phyloP scores from a whole-genome alignment of 2,113 vertebrate species.

The Odontesthes bonariensis region DNA sequence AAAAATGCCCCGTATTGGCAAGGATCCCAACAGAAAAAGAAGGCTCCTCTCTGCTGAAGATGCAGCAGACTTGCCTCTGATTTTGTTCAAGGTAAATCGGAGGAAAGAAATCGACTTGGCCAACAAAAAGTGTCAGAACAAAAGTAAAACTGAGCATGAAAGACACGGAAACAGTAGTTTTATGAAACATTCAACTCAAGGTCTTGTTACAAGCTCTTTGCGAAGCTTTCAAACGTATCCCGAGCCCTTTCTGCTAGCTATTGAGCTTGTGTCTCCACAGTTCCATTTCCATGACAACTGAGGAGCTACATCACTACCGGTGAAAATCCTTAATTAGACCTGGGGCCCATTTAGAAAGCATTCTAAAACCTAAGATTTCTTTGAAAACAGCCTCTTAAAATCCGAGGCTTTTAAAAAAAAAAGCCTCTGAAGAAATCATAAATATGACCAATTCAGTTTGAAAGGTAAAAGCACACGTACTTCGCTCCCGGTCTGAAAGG shows the following conservation, averaged over 20 bases:
- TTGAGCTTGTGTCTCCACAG: conserved; percentile 13
- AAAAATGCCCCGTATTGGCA: not conserved
- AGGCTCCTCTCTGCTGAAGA: not conserved
- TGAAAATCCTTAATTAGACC: conserved; percentile 5
- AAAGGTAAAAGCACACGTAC: too few relatives aligned
- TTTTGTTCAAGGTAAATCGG: conserved; percentile 1
- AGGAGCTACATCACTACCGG: not conserved
- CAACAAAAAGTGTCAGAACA: not conserved
- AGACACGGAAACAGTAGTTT: not conserved
- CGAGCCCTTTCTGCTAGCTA: not conserved
- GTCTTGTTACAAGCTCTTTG: not conserved
- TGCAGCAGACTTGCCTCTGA: not conserved
- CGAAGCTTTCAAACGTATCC: not conserved
- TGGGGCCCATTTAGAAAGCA: not conserved
- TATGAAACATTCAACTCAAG: conserved; percentile 3
- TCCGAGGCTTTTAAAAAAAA: not conserved
- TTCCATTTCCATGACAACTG: conserved; percentile 13
- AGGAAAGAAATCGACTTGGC: too few relatives aligned
- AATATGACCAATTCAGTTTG: too few relatives aligned
- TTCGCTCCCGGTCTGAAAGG: too few relatives aligned
- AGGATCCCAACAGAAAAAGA: not conserved
- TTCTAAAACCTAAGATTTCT: not conserved
- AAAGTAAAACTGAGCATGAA: conserved; percentile 11
- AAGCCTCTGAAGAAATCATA: not conserved
- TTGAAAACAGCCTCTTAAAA: not conserved